These are phyloP conservation scores for Toxotes lorentzi DNA, from an alignment of 2,797 vertebrate genomes.

Conservation along the genomic window DNA sequence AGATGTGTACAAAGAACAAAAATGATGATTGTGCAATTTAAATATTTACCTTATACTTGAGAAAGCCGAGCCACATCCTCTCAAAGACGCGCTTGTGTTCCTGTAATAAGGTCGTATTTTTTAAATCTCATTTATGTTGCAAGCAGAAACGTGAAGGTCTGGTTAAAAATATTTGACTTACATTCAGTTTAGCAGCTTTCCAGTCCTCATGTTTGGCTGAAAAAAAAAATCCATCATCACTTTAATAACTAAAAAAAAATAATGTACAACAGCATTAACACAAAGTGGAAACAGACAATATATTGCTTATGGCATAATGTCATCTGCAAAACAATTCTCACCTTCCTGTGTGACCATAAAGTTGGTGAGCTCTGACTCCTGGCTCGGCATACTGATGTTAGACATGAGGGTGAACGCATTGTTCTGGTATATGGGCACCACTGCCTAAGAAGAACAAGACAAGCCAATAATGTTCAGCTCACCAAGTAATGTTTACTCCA, in stretches of 20 bases:
- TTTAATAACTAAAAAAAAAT: neutral
- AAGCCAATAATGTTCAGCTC: neutral
- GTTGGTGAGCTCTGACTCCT: constrained; percentile 81
- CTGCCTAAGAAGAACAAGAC: constrained; percentile 66
- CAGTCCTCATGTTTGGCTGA: constrained; percentile 88
- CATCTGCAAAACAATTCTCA: constrained; percentile 68
- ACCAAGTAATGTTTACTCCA: neutral
- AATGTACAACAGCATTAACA: neutral
- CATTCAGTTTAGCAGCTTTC: constrained; percentile 91
- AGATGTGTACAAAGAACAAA: neutral
- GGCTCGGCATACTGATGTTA: constrained; percentile 87
- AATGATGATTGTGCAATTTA: neutral
- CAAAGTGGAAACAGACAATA: neutral
- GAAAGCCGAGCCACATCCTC: constrained; percentile 93
- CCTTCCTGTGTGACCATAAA: constrained; percentile 89
- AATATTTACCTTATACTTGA: constrained; percentile 90
- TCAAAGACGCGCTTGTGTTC: constrained; percentile 92
- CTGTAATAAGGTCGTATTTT: constrained; percentile 76
- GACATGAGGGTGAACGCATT: constrained; percentile 91
- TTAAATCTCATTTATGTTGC: neutral
- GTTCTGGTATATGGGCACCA: constrained; percentile 87
- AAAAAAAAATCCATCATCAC: neutral
- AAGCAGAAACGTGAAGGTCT: neutral
- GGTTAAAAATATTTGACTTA: constrained; percentile 66
- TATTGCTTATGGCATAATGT: neutral